These are phyloP conservation scores for Scomber scombrus DNA, from an alignment of 2,113 vertebrate species.

Conservation along the genomic window DNA sequence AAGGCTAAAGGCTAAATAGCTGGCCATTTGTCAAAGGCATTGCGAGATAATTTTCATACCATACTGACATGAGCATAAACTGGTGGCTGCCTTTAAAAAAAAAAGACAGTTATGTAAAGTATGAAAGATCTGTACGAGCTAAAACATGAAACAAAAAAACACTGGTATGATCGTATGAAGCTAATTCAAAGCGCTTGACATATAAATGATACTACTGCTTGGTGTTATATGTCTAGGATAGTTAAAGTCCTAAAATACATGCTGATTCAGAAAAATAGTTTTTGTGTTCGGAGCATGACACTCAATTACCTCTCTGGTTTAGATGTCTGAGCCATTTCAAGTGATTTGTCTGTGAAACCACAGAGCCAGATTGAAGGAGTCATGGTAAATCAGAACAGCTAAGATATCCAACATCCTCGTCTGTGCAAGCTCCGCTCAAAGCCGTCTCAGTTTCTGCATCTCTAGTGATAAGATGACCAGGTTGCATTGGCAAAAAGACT, in stretches of 20 bases:
- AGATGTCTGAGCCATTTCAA: background rate
- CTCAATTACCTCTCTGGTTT: background rate
- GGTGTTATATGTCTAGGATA: background rate
- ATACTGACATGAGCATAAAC: conserved; percentile 13
- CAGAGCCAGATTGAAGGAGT: background rate
- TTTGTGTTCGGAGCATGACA: background rate
- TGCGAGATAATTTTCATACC: conserved; percentile 37
- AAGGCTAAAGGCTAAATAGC: conserved; percentile 27
- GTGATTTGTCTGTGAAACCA: background rate
- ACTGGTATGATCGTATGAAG: background rate
- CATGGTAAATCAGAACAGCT: background rate
- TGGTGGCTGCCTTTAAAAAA: background rate
- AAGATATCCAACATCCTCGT: background rate
- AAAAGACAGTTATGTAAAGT: background rate
- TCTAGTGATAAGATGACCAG: background rate
- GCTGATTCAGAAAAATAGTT: background rate
- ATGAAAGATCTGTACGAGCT: background rate
- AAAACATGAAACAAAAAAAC: background rate
- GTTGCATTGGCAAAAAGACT: background rate
- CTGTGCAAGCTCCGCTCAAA: background rate
- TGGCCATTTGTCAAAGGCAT: conserved; percentile 7
- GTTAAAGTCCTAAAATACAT: background rate
- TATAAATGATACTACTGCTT: background rate
- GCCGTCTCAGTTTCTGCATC: background rate
- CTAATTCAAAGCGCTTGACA: background rate